Evolutionary conservation across 2,113 vertebrate species (phyloP).

Genomic region (Macrotis lagotis): DNA sequence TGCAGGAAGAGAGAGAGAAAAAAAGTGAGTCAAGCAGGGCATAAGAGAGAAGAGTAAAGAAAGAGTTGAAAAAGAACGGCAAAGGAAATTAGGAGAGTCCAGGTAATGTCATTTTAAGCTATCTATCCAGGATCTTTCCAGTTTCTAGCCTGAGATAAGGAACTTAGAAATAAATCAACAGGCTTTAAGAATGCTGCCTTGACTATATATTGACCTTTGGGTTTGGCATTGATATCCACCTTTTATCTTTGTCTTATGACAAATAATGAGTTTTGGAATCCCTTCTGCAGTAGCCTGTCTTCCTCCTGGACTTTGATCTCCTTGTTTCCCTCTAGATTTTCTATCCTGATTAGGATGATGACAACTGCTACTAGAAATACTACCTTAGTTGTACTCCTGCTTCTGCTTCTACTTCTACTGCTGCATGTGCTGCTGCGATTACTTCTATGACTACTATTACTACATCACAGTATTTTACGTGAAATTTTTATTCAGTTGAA

Average conservation of each 20-base stretch:
- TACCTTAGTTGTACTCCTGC: background rate
- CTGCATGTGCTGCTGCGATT: too few relatives aligned
- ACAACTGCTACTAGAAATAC: background rate
- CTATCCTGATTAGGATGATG: background rate
- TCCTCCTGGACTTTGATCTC: background rate
- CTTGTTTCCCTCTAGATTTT: background rate
- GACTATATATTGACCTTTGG: background rate
- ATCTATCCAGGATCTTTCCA: constrained; percentile 21
- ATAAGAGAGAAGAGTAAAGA: background rate
- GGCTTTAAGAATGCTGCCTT: background rate
- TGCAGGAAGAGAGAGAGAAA: constrained; percentile 1
- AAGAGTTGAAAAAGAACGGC: background rate
- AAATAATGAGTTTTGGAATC: background rate
- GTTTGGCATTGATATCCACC: background rate
- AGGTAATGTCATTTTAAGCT: background rate
- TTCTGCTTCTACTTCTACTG: background rate
- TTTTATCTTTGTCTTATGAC: background rate
- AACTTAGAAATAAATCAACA: background rate
- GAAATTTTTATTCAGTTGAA: background rate
- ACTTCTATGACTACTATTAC: too few relatives aligned
- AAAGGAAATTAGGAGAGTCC: constrained; percentile 8
- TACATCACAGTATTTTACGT: background rate
- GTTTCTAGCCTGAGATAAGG: background rate
- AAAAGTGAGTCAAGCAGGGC: background rate
- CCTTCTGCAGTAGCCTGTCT: background rate